A percentile compares a stretch with the other conserved stretches of the same genome.
phyloP scores from a whole-genome alignment of 2,888 invertebrate genomes.

The Seira ritae region DNA sequence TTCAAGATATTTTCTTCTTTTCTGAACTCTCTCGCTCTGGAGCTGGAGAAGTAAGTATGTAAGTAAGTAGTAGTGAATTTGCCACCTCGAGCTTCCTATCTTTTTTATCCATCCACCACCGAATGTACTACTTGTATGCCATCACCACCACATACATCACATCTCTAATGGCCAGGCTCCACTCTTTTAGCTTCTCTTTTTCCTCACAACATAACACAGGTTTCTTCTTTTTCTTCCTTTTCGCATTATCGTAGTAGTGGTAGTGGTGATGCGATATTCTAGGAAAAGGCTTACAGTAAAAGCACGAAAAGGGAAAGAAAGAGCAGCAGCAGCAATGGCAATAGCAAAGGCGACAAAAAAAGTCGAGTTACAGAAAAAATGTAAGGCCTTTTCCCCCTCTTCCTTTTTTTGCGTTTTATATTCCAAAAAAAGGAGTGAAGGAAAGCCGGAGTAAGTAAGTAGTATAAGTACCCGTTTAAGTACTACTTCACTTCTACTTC shows the following conservation, averaged over 20 bases:
- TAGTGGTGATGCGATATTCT: no score
- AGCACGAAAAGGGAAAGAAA: background rate
- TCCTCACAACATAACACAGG: background rate
- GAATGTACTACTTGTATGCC: background rate
- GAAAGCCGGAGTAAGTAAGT: no score
- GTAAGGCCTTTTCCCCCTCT: constrained; percentile 11
- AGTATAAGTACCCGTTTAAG: no score
- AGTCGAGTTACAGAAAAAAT: background rate
- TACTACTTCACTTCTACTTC: no score
- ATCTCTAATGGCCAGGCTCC: constrained; percentile 9
- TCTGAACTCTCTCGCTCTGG: no score
- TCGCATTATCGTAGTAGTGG: no score
- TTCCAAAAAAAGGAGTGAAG: background rate
- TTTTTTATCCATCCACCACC: constrained; percentile 20
- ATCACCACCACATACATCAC: constrained; percentile 24
- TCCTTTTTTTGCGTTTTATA: background rate
- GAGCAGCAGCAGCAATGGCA: background rate
- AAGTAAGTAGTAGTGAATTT: constrained; percentile 4
- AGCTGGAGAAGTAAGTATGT: constrained; percentile 1
- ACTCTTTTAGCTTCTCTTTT: background rate
- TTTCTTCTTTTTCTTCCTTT: background rate
- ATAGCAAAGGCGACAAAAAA: background rate
- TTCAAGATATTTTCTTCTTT: no score
- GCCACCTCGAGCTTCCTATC: constrained; percentile 19
- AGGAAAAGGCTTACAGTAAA: no score